Percentiles rank a stretch among this genome's conserved stretches.
Conservation (phyloP, 1,140 invertebrate genomes). For the Euschistus heros region DNA sequence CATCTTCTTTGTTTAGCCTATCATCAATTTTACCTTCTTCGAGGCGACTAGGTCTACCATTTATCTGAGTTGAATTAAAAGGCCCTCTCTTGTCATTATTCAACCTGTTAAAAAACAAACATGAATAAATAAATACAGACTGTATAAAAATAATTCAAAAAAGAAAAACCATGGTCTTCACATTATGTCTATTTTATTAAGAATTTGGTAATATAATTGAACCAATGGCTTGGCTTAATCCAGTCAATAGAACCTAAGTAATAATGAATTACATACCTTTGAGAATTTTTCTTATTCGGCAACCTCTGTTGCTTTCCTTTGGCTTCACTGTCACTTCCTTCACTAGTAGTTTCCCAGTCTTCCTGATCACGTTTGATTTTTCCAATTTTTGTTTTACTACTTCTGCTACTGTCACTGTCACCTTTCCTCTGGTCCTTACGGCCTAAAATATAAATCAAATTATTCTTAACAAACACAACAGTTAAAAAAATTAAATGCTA, state of each 20-base stretch:
- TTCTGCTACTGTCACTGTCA: conserved; percentile 9
- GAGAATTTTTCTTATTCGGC: neutral
- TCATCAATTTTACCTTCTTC: conserved; percentile 11
- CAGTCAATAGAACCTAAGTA: too few species aligned
- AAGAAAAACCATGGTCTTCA: too few species aligned
- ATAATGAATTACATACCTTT: neutral
- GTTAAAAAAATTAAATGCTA: too few species aligned
- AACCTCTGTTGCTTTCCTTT: neutral
- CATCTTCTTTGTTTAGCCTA: neutral
- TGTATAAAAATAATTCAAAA: too few species aligned
- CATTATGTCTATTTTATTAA: too few species aligned
- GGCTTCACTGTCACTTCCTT: conserved; percentile 47
- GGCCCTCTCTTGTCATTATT: neutral
- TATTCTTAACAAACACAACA: too few species aligned
- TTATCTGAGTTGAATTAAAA: conserved; percentile 7
- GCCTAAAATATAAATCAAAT: neutral
- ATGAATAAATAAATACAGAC: too few species aligned
- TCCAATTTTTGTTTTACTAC: neutral
- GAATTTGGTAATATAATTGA: too few species aligned
- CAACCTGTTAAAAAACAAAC: neutral
- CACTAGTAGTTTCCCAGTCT: conserved; percentile 56
- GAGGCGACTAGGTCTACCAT: conserved; percentile 7
- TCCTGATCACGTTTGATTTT: conserved; percentile 41
- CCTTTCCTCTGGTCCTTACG: conserved; percentile 8
- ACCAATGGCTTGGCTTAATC: too few species aligned